Base-by-base conservation (phyloP, 2,113 vertebrate genomes). In the Malurus melanocephalus region DNA sequence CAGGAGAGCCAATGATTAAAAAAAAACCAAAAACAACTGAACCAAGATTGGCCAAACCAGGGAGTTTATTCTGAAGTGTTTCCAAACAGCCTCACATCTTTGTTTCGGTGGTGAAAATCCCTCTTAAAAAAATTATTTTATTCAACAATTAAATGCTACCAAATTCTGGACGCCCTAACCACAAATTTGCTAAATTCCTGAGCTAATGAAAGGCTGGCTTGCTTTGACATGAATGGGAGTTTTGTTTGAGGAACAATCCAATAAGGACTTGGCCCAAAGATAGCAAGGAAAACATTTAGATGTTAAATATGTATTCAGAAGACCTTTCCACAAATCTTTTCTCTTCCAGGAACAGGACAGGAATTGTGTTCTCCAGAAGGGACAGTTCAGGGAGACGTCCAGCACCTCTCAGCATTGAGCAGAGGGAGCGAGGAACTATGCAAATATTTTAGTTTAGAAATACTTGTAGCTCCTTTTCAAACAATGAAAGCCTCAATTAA, bases 161-260 rank as follows among this genome's bases (percentile, higher is more conserved):
- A 87, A 81, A 87, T 93, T 94, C 92, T 96, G 93, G 93, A 93
- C 38, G 67, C 80, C 52, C 78, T 79, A 95, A 96, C 90, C 90
- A 93, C 95, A 94, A 90, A 95, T 95, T 93, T 95, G 93, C 88
- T 82, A 60, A 94, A 95, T 96, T 95, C 92, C 92, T 94, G 94
- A 93, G 90, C 86, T 95, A 95, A 95, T 92, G 94, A 95, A 94
- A 95, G 92, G 90, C 94, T 93, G 92, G 84, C 94, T 94, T 45
- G 92, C 92, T 88, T 91, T 94, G 95, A 95, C 94, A 94, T 95
- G 94, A 96, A 96, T 95, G 93, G 90, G 94, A 95, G 94, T 95
- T 95, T 94, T 96, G 93, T 96, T 94, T 88, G 90, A 95, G 90
- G 45, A 96, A 93, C 90, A 95, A 96, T 93, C 72, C 35, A 94